phyloP scores from a whole-genome alignment of 2,888 invertebrate species.

The Pinctada fucata region DNA sequence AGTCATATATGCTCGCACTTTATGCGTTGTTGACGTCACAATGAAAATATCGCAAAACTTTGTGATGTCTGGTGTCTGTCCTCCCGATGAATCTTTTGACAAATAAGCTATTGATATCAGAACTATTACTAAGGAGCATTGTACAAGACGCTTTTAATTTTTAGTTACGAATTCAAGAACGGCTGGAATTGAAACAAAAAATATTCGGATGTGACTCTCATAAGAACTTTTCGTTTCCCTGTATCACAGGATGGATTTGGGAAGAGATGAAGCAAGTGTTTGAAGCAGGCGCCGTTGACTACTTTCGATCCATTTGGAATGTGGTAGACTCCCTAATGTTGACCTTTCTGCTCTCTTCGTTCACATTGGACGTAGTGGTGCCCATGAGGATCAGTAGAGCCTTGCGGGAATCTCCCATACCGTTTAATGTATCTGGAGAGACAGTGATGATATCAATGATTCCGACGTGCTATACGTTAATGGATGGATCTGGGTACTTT shows the following conservation, averaged over 20 bases:
- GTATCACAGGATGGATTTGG: slow-evolving; percentile 62
- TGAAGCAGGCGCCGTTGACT: slow-evolving; percentile 59
- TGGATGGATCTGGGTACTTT: slow-evolving; percentile 6
- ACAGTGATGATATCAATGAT: slow-evolving; percentile 20
- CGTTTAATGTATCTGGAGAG: slow-evolving; percentile 29
- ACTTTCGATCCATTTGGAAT: slow-evolving; percentile 69
- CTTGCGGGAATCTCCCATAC: slow-evolving; percentile 11
- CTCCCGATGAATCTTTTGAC: too few relatives aligned
- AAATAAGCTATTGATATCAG: too few relatives aligned
- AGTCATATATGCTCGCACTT: too few relatives aligned
- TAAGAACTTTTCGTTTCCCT: neutral
- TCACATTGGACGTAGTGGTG: slow-evolving; percentile 53
- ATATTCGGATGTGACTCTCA: too few relatives aligned
- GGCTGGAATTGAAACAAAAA: too few relatives aligned
- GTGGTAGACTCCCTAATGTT: slow-evolving; percentile 68
- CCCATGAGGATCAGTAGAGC: slow-evolving; percentile 42
- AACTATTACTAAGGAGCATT: too few relatives aligned
- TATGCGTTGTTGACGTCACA: too few relatives aligned
- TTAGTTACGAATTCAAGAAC: too few relatives aligned
- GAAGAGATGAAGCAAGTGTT: slow-evolving; percentile 69
- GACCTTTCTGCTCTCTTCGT: slow-evolving; percentile 63
- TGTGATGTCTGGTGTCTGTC: too few relatives aligned
- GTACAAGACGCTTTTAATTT: too few relatives aligned
- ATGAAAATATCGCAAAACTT: too few relatives aligned
- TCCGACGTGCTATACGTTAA: slow-evolving; percentile 20